These are phyloP conservation scores for Microtus oregoni DNA, from an alignment of 2,113 vertebrate genomes.

Conservation along the genomic window DNA sequence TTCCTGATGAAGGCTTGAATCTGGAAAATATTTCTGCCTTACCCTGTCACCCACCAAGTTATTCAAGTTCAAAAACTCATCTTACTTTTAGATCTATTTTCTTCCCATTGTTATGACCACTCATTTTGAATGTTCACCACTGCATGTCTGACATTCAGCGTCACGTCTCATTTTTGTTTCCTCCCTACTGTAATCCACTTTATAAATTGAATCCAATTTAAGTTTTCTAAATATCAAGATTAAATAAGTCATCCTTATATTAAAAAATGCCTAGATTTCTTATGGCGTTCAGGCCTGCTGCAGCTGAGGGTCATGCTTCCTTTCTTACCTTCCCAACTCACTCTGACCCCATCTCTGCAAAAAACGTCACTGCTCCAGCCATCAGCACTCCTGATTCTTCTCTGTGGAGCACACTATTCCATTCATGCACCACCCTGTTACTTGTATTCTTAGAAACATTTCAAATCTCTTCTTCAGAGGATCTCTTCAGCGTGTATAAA, in stretches of 20 bases:
- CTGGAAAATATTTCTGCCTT: neutral
- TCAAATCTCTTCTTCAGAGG: neutral
- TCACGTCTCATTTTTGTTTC: neutral
- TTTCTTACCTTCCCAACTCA: neutral
- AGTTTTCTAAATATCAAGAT: slow-evolving; percentile 35
- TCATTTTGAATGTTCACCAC: slow-evolving; percentile 1
- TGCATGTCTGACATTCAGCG: neutral
- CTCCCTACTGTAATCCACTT: neutral
- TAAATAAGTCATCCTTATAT: neutral
- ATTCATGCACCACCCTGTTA: neutral
- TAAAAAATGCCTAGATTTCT: neutral
- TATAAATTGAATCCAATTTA: slow-evolving; percentile 49
- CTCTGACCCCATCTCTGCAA: neutral
- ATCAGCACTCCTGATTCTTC: neutral
- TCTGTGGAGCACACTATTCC: neutral
- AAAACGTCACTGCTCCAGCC: neutral
- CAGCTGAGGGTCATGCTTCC: neutral
- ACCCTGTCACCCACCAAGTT: neutral
- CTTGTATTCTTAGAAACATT: neutral
- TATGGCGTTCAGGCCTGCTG: neutral
- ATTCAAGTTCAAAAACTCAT: neutral
- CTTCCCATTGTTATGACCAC: neutral
- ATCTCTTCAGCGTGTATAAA: slow-evolving; percentile 15
- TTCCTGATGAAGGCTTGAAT: neutral
- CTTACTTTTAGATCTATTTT: neutral